Base-by-base conservation (phyloP, 2,888 invertebrate species). In the Microctonus brassicae region DNA sequence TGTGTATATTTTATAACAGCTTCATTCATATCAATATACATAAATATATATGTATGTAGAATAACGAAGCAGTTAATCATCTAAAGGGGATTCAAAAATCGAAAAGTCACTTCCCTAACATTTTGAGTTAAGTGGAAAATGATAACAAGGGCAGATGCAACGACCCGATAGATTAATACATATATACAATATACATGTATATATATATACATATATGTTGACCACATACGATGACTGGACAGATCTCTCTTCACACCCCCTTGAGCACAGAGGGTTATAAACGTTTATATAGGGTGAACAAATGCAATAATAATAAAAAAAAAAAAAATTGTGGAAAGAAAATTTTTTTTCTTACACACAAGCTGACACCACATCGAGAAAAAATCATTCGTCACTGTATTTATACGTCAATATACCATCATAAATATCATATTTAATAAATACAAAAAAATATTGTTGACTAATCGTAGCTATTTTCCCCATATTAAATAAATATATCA, bases 111-210 rank as follows among this genome's bases (percentile, higher is more conserved):
- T 67, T 33, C 24, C 22, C 66, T 20, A 26, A 33, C 24, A 42
- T 70, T 58, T 58, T 10, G 33, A 34, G 36, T 57, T 67, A 42
- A 71, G 55, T 61, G 66, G 71, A 61, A 71, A 71, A 71, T 71
- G 66, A 71, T 71, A 67, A 66, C 66, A 26, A 55, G 61, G 55
- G 55, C 71, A 71, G 71, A 66, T 66, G 66, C 65, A 66, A 53
- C 66, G 52, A 57, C 26, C 36, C 39, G 36, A 70, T 66, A 61
- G 61, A 71, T 71, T 66, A 61, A 66, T 70, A 65, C 24, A 34
- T 61, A 66, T 53, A 66, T 26, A n/a, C 17, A 57, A n/a, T n/a
- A 66, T 70, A 65, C 24, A 34, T 61, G 61, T 53, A 66, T 70
- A 65, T 24, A 34, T 61, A 66, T 53, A 66, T 26, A n/a, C 17